Conservation (phyloP, 2,113 vertebrate genomes). For the Tragulus kanchil region DNA sequence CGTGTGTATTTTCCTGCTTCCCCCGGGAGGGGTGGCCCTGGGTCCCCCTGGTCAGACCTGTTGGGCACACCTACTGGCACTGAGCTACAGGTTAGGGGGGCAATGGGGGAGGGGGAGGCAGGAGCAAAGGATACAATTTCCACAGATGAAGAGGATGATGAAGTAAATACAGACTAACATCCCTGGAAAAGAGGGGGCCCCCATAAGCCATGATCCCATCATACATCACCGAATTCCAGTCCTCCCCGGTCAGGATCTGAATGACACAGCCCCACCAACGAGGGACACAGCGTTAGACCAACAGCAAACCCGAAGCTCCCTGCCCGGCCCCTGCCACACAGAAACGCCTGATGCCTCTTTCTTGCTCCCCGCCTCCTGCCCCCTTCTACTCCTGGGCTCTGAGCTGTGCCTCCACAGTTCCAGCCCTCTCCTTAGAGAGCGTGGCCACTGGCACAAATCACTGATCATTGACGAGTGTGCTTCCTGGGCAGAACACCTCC, state of each 20-base stretch:
- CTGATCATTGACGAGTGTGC: neutral
- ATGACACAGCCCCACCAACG: conserved; percentile 91
- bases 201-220: conserved; percentile 99
- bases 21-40: neutral
- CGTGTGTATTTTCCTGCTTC: neutral
- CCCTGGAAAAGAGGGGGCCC: conserved; percentile 98
- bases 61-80: neutral
- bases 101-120: conserved; percentile 64
- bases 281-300: conserved; percentile 90
- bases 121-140: conserved; percentile 98
- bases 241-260: conserved; percentile 99
- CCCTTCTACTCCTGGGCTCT: neutral
- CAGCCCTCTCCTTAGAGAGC: neutral
- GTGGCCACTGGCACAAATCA: neutral
- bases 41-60: neutral
- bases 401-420: neutral
- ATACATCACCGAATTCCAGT: conserved; percentile 99
- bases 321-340: conserved; percentile 70
- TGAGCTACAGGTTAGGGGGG: neutral
- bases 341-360: conserved; percentile 36
- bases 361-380: neutral
- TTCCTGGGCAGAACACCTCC: neutral
- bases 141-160: conserved; percentile 99
- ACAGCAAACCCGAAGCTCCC: conserved; percentile 84
- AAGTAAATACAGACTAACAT: conserved; percentile 99